Conservation (phyloP, 2,888 invertebrate species). For the Odontothrips loti region DNA sequence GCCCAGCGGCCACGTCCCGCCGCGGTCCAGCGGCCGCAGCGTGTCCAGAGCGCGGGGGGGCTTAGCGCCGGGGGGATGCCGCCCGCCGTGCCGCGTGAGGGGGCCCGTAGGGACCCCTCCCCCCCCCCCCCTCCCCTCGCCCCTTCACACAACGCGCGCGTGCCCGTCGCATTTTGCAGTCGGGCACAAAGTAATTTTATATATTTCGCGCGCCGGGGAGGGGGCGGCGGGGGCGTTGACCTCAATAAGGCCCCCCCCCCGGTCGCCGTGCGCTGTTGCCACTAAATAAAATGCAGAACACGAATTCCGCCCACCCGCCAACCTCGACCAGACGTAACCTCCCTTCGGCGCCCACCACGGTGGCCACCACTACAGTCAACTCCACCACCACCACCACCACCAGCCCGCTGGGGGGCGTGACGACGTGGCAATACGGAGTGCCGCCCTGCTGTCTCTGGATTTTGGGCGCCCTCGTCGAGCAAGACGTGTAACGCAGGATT, state of each 20-base stretch:
- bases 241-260: neutral
- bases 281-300: constrained; percentile 20
- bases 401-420: neutral
- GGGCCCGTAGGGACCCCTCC: too few species aligned
- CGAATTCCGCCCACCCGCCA: neutral
- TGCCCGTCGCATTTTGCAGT: neutral
- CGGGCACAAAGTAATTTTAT: neutral
- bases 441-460: too few species aligned
- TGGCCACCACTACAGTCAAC: too few species aligned
- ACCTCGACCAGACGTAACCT: neutral
- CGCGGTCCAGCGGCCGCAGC: neutral
- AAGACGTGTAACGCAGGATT: too few species aligned
- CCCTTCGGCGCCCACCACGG: neutral
- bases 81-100: too few species aligned
- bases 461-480: too few species aligned
- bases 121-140: too few species aligned
- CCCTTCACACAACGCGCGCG: neutral
- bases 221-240: neutral
- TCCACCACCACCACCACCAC: too few species aligned
- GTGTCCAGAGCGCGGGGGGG: too few species aligned
- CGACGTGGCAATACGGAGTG: neutral
- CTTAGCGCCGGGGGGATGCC: too few species aligned
- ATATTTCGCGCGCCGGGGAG: neutral
- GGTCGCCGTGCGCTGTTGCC: neutral
- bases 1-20: neutral